Base-by-base conservation (phyloP, 2,888 invertebrate species). In the Nasonia oneida region DNA sequence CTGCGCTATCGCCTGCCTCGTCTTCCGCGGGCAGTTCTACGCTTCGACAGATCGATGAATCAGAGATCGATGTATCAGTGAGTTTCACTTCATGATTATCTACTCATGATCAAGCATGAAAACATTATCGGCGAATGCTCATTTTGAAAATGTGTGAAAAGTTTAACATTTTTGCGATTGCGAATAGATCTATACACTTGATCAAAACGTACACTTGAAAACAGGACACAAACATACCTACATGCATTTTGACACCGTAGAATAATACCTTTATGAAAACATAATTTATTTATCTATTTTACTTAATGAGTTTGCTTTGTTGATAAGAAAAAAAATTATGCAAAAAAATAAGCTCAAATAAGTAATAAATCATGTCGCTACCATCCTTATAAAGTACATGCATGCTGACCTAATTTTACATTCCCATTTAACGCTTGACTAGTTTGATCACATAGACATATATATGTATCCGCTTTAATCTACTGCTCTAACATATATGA, bases 41-140 rank as follows among this genome's bases (percentile, higher is more conserved):
- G 89, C 91, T 91, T 90, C 92, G 88, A 89, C 87, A 77, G 78
- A 71, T 64, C 50, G 87, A 86, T 84, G 88, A 90, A 78, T 90
- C 90, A 90, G 91, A 91, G 89, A 89, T 88, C 91, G 88, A 87
- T 89, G 89, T 89, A 90, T 89, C 90, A 89, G 93, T 93, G 92
- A 93, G 93, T 93, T 82, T 74, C 73, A 85, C 57, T 81, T 83
- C 77, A 82, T 78, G 86, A 75, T 81, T 81, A 84, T 85, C 57
- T 86, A 84, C 61, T 81, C 61, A 79, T 77, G 79, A 83, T 84
- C 67, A 76, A 87, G 78, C 77, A 83, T 78, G 81, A 80, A 67
- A 67, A 78, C 23, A 76, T 39, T 33, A 80, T 82, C 15, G 29
- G 61, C 47, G 15, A 57, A 15, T 73, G 8, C 12, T 10, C 2